A percentile compares a stretch with the other conserved stretches of the same genome.
These are phyloP conservation scores for Decapterus maruadsi DNA, from an alignment of 2,797 vertebrate species.

Conservation along the genomic window DNA sequence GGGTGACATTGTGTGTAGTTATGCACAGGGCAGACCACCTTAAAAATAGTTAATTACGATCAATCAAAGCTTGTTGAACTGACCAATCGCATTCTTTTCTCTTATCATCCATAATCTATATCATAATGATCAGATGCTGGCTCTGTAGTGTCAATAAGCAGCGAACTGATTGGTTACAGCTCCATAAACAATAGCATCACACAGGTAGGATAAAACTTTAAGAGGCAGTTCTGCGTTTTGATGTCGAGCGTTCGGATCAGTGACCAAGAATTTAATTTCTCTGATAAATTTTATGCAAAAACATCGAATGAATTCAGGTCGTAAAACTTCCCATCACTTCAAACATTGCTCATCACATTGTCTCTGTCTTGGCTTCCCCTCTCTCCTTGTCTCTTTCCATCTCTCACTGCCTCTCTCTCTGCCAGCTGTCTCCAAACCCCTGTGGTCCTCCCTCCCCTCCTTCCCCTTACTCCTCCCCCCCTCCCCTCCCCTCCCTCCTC, in stretches of 20 bases:
- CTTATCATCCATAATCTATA: conserved; percentile 3
- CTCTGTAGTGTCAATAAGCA: background rate
- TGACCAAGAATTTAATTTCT: conserved; percentile 1
- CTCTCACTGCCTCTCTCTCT: conserved; percentile 50
- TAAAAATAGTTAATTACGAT: conserved; percentile 13
- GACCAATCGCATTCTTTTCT: background rate
- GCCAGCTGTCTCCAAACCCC: conserved; percentile 85
- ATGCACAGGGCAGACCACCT: background rate
- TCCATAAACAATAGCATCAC: background rate
- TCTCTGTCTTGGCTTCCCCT: conserved; percentile 48
- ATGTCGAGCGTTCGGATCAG: background rate
- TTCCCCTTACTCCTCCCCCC: conserved; percentile 49
- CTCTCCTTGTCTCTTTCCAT: conserved; percentile 42
- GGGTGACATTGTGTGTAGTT: background rate
- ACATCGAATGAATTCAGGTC: conserved; percentile 1
- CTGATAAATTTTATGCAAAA: background rate
- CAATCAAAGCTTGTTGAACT: background rate
- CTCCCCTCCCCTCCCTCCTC: conserved; percentile 57
- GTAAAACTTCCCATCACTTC: conserved; percentile 20
- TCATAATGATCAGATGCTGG: conserved; percentile 27
- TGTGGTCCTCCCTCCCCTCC: conserved; percentile 69
- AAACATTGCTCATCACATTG: conserved; percentile 51
- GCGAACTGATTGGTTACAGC: background rate
- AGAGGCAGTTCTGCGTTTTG: background rate
- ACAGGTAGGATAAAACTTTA: background rate